phyloP scores from a whole-genome alignment of 1,140 invertebrate genomes.

The Heliconius eleuchia region DNA sequence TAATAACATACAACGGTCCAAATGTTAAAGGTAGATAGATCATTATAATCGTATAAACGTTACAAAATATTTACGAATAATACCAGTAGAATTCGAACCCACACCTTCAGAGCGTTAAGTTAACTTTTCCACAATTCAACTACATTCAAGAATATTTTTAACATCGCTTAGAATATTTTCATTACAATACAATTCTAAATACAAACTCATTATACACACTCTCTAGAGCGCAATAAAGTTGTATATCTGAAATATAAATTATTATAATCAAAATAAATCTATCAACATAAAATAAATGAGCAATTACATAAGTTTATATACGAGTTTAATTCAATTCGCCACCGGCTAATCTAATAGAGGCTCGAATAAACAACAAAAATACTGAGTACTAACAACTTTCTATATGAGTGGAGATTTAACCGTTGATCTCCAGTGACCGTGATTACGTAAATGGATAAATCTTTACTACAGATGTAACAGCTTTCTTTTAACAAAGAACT shows the following conservation, averaged over 20 bases:
- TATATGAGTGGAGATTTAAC: slow-evolving; percentile 9
- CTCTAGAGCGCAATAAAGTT: slow-evolving; percentile 1
- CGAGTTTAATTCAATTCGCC: not conserved
- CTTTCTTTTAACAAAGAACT: slow-evolving; percentile 32
- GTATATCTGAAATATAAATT: not conserved
- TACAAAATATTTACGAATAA: no score
- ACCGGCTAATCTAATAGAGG: not conserved
- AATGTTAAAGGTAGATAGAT: not conserved
- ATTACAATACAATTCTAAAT: not conserved
- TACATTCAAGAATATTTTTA: not conserved
- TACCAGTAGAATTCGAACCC: no score
- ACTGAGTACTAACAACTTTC: not conserved
- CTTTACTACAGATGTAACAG: slow-evolving; percentile 7
- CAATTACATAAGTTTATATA: not conserved
- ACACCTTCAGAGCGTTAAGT: no score
- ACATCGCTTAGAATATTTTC: not conserved
- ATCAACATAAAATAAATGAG: not conserved
- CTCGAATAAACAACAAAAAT: not conserved
- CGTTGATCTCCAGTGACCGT: not conserved
- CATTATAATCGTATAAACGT: no score
- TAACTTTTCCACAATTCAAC: no score
- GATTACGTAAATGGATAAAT: slow-evolving; percentile 26
- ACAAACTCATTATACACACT: not conserved
- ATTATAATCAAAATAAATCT: slow-evolving; percentile 9
- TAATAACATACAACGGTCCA: not conserved